Conservation (phyloP, 2,113 vertebrate species). For the Gnathonemus echidnorhynchus region DNA sequence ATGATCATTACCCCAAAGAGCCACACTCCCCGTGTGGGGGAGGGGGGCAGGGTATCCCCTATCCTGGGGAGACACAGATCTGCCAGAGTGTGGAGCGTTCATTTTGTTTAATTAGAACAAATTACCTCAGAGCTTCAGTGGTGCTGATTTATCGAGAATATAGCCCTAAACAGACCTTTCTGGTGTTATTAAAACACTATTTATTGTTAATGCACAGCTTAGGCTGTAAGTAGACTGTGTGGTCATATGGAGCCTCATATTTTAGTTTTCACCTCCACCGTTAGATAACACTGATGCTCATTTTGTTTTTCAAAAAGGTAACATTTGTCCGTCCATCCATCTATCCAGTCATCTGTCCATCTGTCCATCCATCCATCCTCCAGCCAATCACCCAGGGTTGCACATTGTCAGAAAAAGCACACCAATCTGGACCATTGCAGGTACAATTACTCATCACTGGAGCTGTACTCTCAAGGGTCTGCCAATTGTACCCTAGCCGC, state of each 20-base stretch:
- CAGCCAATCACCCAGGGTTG: not conserved
- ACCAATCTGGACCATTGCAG: no score
- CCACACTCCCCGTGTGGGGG: not conserved
- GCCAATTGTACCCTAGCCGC: not conserved
- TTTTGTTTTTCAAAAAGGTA: not conserved
- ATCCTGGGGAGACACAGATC: conserved; percentile 23
- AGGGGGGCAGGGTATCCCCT: not conserved
- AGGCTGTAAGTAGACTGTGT: not conserved
- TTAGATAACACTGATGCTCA: not conserved
- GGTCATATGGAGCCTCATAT: not conserved
- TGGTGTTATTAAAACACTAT: not conserved
- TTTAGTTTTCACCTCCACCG: not conserved
- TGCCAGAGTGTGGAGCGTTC: conserved; percentile 32
- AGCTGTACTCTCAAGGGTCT: not conserved
- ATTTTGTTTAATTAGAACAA: conserved; percentile 39
- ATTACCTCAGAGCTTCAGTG: conserved; percentile 30
- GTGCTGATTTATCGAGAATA: not conserved
- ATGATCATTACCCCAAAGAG: not conserved
- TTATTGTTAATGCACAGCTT: not conserved
- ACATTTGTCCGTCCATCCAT: not conserved
- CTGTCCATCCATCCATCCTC: not conserved
- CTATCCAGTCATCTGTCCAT: not conserved
- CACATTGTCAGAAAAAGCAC: not conserved
- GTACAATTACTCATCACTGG: not conserved
- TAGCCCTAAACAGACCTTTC: not conserved